Evolutionary conservation across 2,888 invertebrate genomes (phyloP), one percentile per base, ranked within the genome.

Genomic region (Mycalesis mineus): DNA sequence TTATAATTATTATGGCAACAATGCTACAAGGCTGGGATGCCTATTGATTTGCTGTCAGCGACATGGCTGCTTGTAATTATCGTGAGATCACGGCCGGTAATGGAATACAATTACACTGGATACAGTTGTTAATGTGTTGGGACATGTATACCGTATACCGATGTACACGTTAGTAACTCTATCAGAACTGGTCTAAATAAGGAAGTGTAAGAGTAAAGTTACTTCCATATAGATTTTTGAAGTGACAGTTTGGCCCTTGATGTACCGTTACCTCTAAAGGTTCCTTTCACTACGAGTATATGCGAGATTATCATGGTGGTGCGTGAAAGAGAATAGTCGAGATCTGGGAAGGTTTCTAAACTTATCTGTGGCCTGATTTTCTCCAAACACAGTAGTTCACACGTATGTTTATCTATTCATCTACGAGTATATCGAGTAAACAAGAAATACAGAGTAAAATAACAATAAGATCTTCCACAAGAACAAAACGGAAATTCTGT

Each of bases 1-100:
- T 57, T 44, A 40, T 45, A 60, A 54, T 57, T 60, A 60, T 57
- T 57, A 60, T 45, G 29, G 50, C 41, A 33, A 55, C 47, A 60
- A 60, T 51, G 40, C 31, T 33, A 40, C 50, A 47, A 39, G 31
- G 11, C 33, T 47, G 5, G n/a, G 4, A 33, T 28, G 33, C 22
- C 57, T 63, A 63, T 61, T 63, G 63, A 63, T 63, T 60, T 55
- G 51, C 57, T 58, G 57, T 60, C 57, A 52, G 41, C 22, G 51
- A 58, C 60, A 58, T 41, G 59, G 61, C 13, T 15, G 57, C 56
- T 57, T 37, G 50, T 57, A 51, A 60, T 60, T 60, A 61, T 58
- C 48, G 37, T 41, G 41, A 51, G 57, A 57, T 39, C 57, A 48
- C 33, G 14, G 47, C 14, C 33, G 47, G 47, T 44, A 36, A 42